Conservation (phyloP, 1,140 invertebrate species). For the Cheumatopsyche charites region DNA sequence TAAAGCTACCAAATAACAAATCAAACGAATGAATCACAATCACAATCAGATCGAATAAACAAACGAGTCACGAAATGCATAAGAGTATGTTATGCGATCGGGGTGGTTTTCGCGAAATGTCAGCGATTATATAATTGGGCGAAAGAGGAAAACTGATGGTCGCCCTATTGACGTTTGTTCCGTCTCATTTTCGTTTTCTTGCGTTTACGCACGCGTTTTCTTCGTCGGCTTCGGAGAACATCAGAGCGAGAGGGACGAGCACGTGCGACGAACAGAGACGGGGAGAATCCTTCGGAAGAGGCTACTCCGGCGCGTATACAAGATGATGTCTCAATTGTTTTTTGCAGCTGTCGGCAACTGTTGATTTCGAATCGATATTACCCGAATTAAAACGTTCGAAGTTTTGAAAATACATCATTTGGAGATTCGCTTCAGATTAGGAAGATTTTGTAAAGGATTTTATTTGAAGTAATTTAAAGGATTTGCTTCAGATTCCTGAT, state of each 20-base stretch:
- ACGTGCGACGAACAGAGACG: neutral
- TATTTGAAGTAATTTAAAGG: too few relatives aligned
- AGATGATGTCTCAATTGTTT: constrained; percentile 25
- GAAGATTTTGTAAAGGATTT: too few relatives aligned
- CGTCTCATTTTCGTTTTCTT: constrained; percentile 13
- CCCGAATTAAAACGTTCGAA: neutral
- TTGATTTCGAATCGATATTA: constrained; percentile 1
- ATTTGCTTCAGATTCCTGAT: too few relatives aligned
- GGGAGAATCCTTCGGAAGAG: constrained; percentile 1
- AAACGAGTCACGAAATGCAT: too few relatives aligned
- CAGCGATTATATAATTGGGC: too few relatives aligned
- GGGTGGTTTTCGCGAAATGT: too few relatives aligned
- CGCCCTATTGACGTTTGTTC: neutral
- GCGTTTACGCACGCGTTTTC: constrained; percentile 14
- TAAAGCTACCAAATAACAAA: too few relatives aligned
- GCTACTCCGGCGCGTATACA: constrained; percentile 3
- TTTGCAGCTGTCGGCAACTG: constrained; percentile 3
- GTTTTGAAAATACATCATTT: too few relatives aligned
- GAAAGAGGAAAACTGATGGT: constrained; percentile 12
- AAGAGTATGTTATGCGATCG: too few relatives aligned
- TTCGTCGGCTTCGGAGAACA: neutral
- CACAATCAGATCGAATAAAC: too few relatives aligned
- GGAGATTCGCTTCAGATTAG: too few relatives aligned
- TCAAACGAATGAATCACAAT: too few relatives aligned
- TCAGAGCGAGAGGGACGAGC: neutral